Percentiles rank a stretch among this genome's conserved stretches.
Conservation (phyloP, 2,113 vertebrate species). For the Phasianus colchicus region DNA sequence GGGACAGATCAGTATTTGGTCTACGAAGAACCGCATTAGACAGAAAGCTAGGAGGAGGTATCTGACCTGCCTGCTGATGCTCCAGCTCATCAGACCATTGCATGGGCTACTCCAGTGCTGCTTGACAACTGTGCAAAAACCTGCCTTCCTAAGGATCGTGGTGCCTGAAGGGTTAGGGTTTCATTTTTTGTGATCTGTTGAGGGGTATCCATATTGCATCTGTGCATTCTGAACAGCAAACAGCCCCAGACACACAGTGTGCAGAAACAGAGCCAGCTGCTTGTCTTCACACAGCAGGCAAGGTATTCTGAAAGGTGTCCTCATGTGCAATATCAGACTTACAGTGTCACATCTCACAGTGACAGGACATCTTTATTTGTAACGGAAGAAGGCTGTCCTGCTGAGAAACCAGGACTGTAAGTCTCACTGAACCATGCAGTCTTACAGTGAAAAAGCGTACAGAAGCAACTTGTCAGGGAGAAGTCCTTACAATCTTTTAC, state of each 20-base stretch:
- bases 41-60: neutral
- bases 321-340: neutral
- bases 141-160: neutral
- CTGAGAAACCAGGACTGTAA: neutral
- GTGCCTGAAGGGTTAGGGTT: neutral
- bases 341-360: neutral
- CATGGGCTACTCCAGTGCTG: neutral
- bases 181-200: neutral
- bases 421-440: accelerated
- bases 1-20: neutral
- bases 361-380: neutral
- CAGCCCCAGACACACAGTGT: neutral
- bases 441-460: neutral
- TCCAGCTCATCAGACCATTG: neutral
- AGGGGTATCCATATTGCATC: neutral
- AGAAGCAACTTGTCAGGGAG: neutral
- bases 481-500: neutral
- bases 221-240: neutral
- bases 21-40: neutral
- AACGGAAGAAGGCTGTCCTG: neutral
- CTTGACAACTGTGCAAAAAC: neutral
- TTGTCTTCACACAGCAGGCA: neutral
- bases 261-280: neutral
- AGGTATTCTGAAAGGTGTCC: neutral
- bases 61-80: neutral